These are phyloP conservation scores for Caenorhabditis sulstoni DNA, from an alignment of 2,888 invertebrate species.

Conservation along the genomic window DNA sequence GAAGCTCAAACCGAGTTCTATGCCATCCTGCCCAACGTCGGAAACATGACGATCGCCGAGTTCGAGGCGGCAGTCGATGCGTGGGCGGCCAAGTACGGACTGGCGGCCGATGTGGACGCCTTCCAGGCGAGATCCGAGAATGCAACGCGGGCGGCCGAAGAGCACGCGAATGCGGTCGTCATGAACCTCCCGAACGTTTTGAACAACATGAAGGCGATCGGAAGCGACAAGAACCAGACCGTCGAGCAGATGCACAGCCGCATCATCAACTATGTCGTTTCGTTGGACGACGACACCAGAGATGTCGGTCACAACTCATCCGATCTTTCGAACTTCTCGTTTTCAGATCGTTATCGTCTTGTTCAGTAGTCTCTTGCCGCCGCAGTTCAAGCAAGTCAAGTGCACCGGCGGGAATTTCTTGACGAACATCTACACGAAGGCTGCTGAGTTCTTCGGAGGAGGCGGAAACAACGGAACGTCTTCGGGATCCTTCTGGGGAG, in stretches of 20 bases:
- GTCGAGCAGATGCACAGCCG: slow-evolving; percentile 32
- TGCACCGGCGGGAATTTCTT: slow-evolving; percentile 32
- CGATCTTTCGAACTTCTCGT: not conserved
- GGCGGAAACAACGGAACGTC: not conserved
- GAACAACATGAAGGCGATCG: slow-evolving; percentile 47
- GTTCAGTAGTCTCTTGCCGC: slow-evolving; percentile 35
- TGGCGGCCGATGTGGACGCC: slow-evolving; percentile 45
- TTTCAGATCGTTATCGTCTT: slow-evolving; percentile 49
- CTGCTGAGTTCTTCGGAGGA: slow-evolving; percentile 38
- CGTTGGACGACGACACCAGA: slow-evolving; percentile 41
- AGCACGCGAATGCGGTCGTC: slow-evolving; percentile 31
- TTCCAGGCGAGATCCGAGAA: slow-evolving; percentile 37
- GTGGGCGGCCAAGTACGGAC: slow-evolving; percentile 43
- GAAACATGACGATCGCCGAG: slow-evolving; percentile 41
- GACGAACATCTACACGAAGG: slow-evolving; percentile 17
- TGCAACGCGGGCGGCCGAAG: slow-evolving; percentile 22
- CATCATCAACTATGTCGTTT: slow-evolving; percentile 30
- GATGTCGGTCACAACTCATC: slow-evolving; percentile 17
- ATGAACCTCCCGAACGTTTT: slow-evolving; percentile 50
- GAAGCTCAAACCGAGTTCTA: slow-evolving; percentile 42
- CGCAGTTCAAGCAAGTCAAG: slow-evolving; percentile 34
- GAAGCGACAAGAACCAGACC: slow-evolving; percentile 46
- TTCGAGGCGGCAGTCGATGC: slow-evolving; percentile 28
- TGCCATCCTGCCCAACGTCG: slow-evolving; percentile 22
- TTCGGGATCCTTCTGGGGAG: too few species aligned